These are phyloP conservation scores for Pseudopleuronectes americanus DNA, from an alignment of 2,797 vertebrate species.

Conservation along the genomic window DNA sequence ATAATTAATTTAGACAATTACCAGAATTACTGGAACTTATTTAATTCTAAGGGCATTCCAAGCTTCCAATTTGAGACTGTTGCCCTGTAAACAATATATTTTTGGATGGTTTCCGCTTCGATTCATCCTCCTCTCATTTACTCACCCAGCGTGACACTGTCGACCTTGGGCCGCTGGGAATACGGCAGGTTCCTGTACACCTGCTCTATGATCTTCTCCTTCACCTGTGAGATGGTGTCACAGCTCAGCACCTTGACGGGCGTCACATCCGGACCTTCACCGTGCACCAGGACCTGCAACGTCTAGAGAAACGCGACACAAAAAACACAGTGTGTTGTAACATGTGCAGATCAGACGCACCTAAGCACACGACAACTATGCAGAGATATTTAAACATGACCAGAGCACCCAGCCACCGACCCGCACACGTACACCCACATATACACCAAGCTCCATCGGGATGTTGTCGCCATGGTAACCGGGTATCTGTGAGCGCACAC, in stretches of 20 bases:
- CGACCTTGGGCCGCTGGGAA: slow-evolving; percentile 93
- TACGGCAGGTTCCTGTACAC: slow-evolving; percentile 94
- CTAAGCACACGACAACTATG: slow-evolving; percentile 28
- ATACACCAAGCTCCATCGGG: slow-evolving; percentile 19
- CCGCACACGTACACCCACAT: slow-evolving; percentile 22
- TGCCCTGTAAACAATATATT: slow-evolving; percentile 27
- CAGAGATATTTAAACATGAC: slow-evolving; percentile 52
- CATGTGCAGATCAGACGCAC: not conserved
- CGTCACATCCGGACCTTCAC: slow-evolving; percentile 90
- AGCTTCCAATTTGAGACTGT: slow-evolving; percentile 12
- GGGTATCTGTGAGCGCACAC: slow-evolving; percentile 11
- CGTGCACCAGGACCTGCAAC: slow-evolving; percentile 93
- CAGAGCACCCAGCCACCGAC: slow-evolving; percentile 47
- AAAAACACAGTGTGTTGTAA: slow-evolving; percentile 11
- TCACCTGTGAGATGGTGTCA: slow-evolving; percentile 98
- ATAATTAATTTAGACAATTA: not conserved
- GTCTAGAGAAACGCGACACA: slow-evolving; percentile 80
- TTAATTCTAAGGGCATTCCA: not conserved
- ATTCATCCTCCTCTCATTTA: slow-evolving; percentile 13
- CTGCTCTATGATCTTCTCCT: slow-evolving; percentile 98
- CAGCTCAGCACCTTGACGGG: slow-evolving; percentile 97
- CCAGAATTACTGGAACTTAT: no score
- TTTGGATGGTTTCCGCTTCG: slow-evolving; percentile 28
- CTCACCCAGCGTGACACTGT: slow-evolving; percentile 94
- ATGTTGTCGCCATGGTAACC: slow-evolving; percentile 71